Evolutionary conservation across 2,113 vertebrate species (phyloP).

Genomic region (Hucho hucho): DNA sequence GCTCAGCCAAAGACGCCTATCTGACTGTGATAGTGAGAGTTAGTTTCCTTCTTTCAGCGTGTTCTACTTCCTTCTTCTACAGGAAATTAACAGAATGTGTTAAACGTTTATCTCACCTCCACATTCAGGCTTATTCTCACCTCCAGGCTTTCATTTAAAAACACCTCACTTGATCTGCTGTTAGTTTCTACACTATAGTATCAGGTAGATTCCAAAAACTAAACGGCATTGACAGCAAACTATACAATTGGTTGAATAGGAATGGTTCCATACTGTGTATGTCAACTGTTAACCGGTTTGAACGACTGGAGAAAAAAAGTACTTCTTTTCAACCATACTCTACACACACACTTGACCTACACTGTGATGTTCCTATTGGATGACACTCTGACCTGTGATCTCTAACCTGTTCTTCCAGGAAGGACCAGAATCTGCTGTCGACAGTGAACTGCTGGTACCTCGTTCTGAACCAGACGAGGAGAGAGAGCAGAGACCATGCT

Average conservation of each 20-base stretch:
- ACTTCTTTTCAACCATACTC: too few species aligned
- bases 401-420: constrained; percentile 72
- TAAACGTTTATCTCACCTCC: background rate
- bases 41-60: background rate
- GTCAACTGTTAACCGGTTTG: background rate
- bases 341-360: too few species aligned
- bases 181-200: too few species aligned
- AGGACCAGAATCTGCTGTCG: constrained; percentile 94
- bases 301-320: too few species aligned
- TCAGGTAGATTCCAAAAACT: too few species aligned
- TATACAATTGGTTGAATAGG: background rate
- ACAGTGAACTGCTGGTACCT: constrained; percentile 98
- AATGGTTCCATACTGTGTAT: too few species aligned
- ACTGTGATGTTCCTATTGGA: background rate
- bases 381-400: background rate
- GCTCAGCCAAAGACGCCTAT: constrained; percentile 1
- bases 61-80: constrained; percentile 20
- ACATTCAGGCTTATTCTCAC: too few species aligned
- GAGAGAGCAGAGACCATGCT: constrained; percentile 95
- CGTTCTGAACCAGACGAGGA: constrained; percentile 91
- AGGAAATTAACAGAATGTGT: constrained; percentile 80
- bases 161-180: too few species aligned
- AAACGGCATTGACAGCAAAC: too few species aligned
- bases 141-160: too few species aligned
- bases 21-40: background rate